Evolutionary conservation across 2,113 vertebrate species (phyloP), one percentile per base, ranked within the genome.

Genomic region (Tauraco erythrolophus): DNA sequence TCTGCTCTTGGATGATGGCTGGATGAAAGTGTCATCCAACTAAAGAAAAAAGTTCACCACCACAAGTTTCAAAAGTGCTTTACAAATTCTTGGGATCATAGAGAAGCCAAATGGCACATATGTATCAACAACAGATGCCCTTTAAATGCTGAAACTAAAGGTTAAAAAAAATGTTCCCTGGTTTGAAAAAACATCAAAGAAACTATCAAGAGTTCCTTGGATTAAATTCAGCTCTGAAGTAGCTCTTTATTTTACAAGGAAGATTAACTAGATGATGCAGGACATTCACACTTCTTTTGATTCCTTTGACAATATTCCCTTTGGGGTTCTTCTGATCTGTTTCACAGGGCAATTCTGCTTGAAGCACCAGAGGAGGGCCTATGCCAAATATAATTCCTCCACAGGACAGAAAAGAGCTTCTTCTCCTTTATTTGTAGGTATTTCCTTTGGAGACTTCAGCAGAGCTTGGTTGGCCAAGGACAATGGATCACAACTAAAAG

Each of bases 211-310:
- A 84, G 41, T 90, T 85, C 93, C 83, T 68, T 89, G 74, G 81
- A 93, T 96, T 78, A 93, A 79, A 89, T 92, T 93, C 57, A 74
- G 5, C 74, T 86, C 71, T 95, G 92, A 93, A 93, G 58, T 11
- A 62, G 62, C 19, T 84, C 71, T 95, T 76, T 84, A 86, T 88
- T 92, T 92, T 61, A 88, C 71, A 93, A 88, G 68, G 75, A 88
- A 93, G 88, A 96, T 94, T 95, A 96, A 85, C 92, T 23, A 92
- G 70, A 92, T 90, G 93, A 94, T 93, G 96, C 78, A 95, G 89
- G 75, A 93, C 92, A 74, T 69, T 37, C 61, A 54, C 14, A 48
- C 50, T 72, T 85, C 84, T 90, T 90, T 88, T 95, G 62, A 93
- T 66, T 85, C 51, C 33, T 96, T 82, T 96, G 87, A 94, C 58